A percentile compares a stretch with the other conserved stretches of the same genome.
These are phyloP conservation scores for Tetropium fuscum DNA, from an alignment of 2,888 invertebrate genomes.

Conservation along the genomic window DNA sequence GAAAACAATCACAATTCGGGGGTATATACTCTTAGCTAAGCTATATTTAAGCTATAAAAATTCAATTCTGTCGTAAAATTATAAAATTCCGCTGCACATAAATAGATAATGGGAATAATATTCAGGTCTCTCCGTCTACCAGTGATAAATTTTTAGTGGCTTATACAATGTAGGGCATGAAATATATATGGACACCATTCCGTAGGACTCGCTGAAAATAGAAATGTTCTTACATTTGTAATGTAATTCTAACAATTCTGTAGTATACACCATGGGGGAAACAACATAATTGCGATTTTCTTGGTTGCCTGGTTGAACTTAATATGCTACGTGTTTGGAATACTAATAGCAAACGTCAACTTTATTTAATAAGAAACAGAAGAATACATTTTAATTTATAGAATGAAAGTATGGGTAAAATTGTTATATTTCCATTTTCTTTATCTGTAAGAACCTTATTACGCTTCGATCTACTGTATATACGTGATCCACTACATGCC, in stretches of 20 bases:
- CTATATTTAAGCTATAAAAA: constrained; percentile 13
- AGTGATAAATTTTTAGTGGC: no score
- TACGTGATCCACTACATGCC: no score
- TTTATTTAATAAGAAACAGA: background rate
- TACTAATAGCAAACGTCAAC: background rate
- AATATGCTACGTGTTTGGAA: background rate
- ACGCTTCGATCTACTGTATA: no score
- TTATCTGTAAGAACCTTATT: no score
- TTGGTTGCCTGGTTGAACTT: background rate
- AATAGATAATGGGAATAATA: constrained; percentile 24
- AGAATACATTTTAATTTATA: constrained; percentile 1
- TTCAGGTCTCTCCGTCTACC: constrained; percentile 13
- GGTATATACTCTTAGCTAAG: no score
- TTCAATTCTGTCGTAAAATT: constrained; percentile 24
- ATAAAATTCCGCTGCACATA: constrained; percentile 23
- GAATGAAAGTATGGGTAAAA: no score
- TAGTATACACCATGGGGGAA: background rate
- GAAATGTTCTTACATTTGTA: no score
- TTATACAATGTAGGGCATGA: constrained; percentile 11
- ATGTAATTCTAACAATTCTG: no score
- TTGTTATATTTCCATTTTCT: no score
- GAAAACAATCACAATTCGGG: background rate
- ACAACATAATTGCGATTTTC: background rate
- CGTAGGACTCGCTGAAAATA: no score
- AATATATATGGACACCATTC: background rate